These are phyloP conservation scores for Auanema freiburgensis DNA, from an alignment of 2,888 invertebrate genomes.

Conservation along the genomic window DNA sequence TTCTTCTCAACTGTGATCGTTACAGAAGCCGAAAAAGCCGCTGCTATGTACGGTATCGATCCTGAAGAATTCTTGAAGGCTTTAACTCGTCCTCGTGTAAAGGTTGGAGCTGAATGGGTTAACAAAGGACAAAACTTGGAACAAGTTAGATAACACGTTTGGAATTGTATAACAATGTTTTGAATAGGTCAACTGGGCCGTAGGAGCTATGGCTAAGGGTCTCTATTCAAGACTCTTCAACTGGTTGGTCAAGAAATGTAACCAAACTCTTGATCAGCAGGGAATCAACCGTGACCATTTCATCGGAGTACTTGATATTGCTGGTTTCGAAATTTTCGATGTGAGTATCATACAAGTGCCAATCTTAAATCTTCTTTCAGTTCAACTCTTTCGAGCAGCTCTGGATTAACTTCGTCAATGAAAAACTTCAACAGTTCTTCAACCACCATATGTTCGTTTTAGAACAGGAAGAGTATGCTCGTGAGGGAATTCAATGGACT, in stretches of 20 bases:
- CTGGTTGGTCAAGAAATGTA: slow-evolving; percentile 68
- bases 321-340: slow-evolving; percentile 99
- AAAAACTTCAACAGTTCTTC: slow-evolving; percentile 97
- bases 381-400: slow-evolving; percentile 97
- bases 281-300: slow-evolving; percentile 97
- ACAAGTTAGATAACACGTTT: slow-evolving; percentile 61
- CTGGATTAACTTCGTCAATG: slow-evolving; percentile 98
- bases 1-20: not conserved
- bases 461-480: slow-evolving; percentile 82
- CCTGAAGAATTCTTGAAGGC: slow-evolving; percentile 65
- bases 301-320: slow-evolving; percentile 98
- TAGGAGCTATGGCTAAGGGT: slow-evolving; percentile 67
- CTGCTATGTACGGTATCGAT: slow-evolving; percentile 57
- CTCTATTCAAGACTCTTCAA: slow-evolving; percentile 68
- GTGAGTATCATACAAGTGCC: slow-evolving; percentile 37
- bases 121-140: slow-evolving; percentile 69
- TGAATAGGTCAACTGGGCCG: slow-evolving; percentile 56
- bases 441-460: slow-evolving; percentile 97
- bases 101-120: slow-evolving; percentile 68
- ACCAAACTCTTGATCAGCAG: slow-evolving; percentile 66
- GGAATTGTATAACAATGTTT: not conserved
- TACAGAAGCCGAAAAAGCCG: slow-evolving; percentile 57
- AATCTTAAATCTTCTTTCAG: slow-evolving; percentile 69
- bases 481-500: slow-evolving; percentile 83
- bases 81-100: slow-evolving; percentile 68